Conservation (phyloP, 2,113 vertebrate species). For the Cichladusa arquata region DNA sequence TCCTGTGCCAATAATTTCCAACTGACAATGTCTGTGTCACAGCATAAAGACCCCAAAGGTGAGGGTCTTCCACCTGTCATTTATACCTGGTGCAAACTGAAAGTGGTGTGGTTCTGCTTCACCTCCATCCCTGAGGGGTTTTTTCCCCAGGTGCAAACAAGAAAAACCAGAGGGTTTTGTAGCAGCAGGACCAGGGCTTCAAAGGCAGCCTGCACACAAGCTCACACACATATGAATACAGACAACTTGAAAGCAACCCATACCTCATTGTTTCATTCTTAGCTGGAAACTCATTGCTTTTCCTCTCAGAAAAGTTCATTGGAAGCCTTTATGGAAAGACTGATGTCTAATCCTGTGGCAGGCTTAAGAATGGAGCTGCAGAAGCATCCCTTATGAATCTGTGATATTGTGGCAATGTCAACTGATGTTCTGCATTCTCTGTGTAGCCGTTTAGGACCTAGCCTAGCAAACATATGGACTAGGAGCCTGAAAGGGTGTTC, state of each 20-base stretch:
- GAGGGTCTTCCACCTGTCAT: neutral
- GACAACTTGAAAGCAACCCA: neutral
- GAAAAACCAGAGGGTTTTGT: neutral
- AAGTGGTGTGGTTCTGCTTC: neutral
- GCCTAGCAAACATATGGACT: neutral
- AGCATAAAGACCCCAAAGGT: rapidly evolving
- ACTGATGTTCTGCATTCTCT: neutral
- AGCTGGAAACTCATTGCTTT: neutral
- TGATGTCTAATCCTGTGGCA: neutral
- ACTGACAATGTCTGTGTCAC: neutral
- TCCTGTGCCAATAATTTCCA: neutral
- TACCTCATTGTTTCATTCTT: neutral
- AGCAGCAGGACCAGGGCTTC: neutral
- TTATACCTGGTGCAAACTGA: neutral
- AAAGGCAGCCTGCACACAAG: rapidly evolving
- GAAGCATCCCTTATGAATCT: neutral
- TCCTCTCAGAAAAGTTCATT: neutral
- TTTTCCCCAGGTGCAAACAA: neutral
- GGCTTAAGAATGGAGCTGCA: neutral
- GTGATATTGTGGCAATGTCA: neutral
- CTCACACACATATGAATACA: rapidly evolving
- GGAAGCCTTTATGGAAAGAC: neutral
- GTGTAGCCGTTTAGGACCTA: neutral
- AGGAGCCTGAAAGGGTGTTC: neutral
- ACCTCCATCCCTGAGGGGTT: neutral